Conservation (phyloP, 2,888 invertebrate genomes). For the Netelia melanura region DNA sequence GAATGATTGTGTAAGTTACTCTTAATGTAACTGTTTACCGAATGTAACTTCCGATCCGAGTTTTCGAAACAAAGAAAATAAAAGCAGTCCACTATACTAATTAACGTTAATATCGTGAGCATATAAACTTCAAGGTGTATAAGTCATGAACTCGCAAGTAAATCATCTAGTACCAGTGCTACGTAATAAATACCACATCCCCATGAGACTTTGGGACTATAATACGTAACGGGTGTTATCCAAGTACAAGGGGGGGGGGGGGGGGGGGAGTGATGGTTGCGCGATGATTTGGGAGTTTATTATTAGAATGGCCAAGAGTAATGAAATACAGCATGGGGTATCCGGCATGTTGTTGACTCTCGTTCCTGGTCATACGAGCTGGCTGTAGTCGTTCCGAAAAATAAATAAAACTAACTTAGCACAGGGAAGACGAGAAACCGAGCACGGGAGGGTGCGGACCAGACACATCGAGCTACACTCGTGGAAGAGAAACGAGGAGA, state of each 20-base stretch:
- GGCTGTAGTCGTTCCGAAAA: conserved; percentile 50
- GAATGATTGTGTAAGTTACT: no score
- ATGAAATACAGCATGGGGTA: conserved; percentile 45
- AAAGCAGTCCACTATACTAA: background rate
- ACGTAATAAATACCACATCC: conserved; percentile 29
- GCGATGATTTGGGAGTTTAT: conserved; percentile 61
- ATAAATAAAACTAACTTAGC: conserved; percentile 57
- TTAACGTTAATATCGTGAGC: background rate
- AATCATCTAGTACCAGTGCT: conserved; percentile 2
- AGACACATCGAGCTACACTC: conserved; percentile 15
- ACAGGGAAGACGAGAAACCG: conserved; percentile 35
- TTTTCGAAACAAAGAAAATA: no score
- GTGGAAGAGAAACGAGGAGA: conserved; percentile 41
- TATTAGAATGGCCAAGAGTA: conserved; percentile 42
- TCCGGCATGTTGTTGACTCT: background rate
- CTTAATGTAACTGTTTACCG: no score
- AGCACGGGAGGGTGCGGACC: background rate
- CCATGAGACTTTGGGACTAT: conserved; percentile 32
- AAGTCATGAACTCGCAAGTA: background rate
- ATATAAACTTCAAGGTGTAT: background rate
- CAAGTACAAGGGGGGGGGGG: background rate
- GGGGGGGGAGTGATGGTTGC: conserved; percentile 4
- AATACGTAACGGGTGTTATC: conserved; percentile 35
- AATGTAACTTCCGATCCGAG: no score
- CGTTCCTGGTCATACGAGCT: conserved; percentile 46